Evolutionary conservation across 2,888 invertebrate species (phyloP), one percentile per base, ranked within the genome.

Genomic region (Carcina quercana): DNA sequence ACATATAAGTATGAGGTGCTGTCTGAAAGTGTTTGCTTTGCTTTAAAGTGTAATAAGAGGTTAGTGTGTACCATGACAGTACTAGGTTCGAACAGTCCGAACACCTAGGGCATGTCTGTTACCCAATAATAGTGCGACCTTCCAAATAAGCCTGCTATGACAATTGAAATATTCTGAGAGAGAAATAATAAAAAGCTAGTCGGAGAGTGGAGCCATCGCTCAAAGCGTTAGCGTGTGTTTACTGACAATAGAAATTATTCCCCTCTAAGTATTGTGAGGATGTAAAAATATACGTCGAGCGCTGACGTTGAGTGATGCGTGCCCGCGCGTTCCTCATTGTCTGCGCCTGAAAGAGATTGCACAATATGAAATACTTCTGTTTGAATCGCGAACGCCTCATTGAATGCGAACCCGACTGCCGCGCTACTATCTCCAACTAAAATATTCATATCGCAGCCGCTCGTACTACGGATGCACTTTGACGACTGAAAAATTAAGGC

Each of bases 221-320:
- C 66, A 68, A 70, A 70, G 66, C 65, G 58, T 44, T 49, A 44
- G 58, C 56, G 58, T 62, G 57, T 70, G 59, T 62, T 65, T 65
- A 61, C 71, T 62, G 66, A 78, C 76, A 75, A 74, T 73, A 71
- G 72, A 72, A 73, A 78, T 78, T 65, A 75, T 73, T 74, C 61
- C 67, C 65, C 68, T 55, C 62, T 67, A 62, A 68, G 71, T 68
- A 70, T 75, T 70, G 67, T 72, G 66, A 62, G 64, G 53, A 72
- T 74, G 71, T 69, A 75, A 78, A 79, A 80, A 78, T 75, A 70
- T 61, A 60, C 61, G 68, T 70, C 70, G 54, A 62, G 53, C 55
- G 47, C 63, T 75, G 82, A 80, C 80, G 67, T 79, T 79, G 82
- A 82, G 73, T 79, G 80, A 82, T 83, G 76, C 76, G 73, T 70